Evolutionary conservation across 2,888 invertebrate species (phyloP).

Genomic region (Troides aeacus): DNA sequence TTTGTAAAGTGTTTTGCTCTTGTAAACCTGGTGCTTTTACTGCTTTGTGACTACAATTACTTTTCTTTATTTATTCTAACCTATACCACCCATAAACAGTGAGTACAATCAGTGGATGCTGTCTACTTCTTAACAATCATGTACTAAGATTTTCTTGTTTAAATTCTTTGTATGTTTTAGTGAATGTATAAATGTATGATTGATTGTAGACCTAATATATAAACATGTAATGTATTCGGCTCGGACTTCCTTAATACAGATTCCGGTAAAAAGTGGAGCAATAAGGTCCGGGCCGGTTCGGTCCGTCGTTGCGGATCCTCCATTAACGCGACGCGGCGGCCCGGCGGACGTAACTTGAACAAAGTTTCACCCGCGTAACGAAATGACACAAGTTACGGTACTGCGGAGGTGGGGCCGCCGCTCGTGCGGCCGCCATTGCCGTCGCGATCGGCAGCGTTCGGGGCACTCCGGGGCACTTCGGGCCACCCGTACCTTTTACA

Average conservation of each 20-base stretch:
- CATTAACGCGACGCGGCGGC: constrained; percentile 12
- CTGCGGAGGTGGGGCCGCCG: constrained; percentile 20
- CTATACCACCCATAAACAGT: too few species aligned
- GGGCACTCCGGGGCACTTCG: constrained; percentile 1
- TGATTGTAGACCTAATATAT: too few species aligned
- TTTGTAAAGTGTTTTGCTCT: too few species aligned
- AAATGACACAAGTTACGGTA: constrained; percentile 28
- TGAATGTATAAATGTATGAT: too few species aligned
- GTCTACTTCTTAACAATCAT: too few species aligned
- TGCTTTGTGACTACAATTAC: too few species aligned
- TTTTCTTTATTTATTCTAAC: too few species aligned
- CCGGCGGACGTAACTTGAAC: constrained; percentile 9
- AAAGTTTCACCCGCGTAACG: constrained; percentile 19
- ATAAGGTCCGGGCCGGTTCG: not conserved
- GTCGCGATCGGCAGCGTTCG: constrained; percentile 2
- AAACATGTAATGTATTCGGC: not conserved
- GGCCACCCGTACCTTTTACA: not conserved
- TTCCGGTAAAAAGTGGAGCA: not conserved
- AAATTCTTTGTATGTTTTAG: too few species aligned
- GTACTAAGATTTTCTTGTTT: too few species aligned
- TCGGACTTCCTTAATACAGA: constrained; percentile 4
- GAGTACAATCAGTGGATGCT: too few species aligned
- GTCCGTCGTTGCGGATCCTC: constrained; percentile 49
- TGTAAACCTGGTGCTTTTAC: too few species aligned
- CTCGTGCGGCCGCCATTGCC: constrained; percentile 15